These are phyloP conservation scores for Pammene aurita DNA, from an alignment of 2,888 invertebrate genomes.

Conservation along the genomic window DNA sequence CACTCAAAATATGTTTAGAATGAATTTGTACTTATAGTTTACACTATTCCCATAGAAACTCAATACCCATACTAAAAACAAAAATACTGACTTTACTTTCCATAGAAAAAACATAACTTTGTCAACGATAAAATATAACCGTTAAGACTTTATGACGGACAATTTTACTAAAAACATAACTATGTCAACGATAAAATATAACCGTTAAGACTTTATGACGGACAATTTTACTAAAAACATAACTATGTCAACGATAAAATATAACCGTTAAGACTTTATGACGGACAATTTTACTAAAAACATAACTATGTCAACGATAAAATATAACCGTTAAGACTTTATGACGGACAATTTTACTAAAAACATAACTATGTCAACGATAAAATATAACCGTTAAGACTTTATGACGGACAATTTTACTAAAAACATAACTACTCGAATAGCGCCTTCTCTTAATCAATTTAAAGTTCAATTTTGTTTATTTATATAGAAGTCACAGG, in stretches of 20 bases:
- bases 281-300: too few species aligned
- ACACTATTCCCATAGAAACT: not conserved
- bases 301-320: constrained; percentile 59
- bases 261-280: constrained; percentile 58
- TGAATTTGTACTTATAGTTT: not conserved
- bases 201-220: constrained; percentile 59
- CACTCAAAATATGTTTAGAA: too few species aligned
- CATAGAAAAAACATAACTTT: constrained; percentile 49
- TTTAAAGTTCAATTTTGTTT: constrained; percentile 5
- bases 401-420: constrained; percentile 50
- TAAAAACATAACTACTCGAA: not conserved
- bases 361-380: constrained; percentile 58
- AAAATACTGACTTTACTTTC: constrained; percentile 44
- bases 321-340: constrained; percentile 58
- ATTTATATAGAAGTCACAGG: constrained; percentile 16
- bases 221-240: too few species aligned
- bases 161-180: not conserved
- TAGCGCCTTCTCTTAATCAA: not conserved
- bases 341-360: too few species aligned
- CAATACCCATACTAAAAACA: constrained; percentile 27
- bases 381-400: constrained; percentile 55
- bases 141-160: constrained; percentile 55
- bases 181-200: constrained; percentile 57
- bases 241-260: constrained; percentile 59
- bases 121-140: constrained; percentile 59